Evolutionary conservation across 2,797 vertebrate species (phyloP).

Genomic region (Emys orbicularis): DNA sequence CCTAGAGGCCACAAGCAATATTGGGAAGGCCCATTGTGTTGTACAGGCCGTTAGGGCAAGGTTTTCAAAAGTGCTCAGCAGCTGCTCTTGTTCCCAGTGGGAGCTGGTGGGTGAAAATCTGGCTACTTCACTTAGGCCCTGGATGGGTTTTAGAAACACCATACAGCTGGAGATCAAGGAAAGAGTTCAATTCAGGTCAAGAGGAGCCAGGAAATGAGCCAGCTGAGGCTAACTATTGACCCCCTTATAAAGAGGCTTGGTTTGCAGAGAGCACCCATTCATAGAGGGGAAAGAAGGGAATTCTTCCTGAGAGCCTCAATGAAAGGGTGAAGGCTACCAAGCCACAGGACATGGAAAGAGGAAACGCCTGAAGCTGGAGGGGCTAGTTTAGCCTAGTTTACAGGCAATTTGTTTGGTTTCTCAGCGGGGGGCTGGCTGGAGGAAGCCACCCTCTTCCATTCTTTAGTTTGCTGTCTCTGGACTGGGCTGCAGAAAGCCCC

Average conservation of each 20-base stretch:
- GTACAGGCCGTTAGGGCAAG: not conserved
- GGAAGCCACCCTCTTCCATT: not conserved
- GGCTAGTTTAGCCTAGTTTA: not conserved
- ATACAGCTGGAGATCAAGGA: not conserved
- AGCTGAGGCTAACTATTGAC: not conserved
- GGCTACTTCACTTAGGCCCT: not conserved
- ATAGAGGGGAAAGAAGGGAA: not conserved
- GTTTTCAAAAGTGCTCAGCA: not conserved
- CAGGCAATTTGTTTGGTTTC: not conserved
- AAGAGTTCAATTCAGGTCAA: not conserved
- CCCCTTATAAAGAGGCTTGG: not conserved
- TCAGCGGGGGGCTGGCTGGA: rapidly evolving
- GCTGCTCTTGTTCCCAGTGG: not conserved
- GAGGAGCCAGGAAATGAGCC: not conserved
- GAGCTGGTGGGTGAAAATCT: not conserved
- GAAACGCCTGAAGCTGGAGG: not conserved
- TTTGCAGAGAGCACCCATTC: not conserved
- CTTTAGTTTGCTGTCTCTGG: not conserved
- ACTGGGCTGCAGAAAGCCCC: not conserved
- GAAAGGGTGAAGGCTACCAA: not conserved
- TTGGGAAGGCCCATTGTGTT: not conserved
- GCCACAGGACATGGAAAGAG: not conserved
- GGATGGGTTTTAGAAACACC: not conserved
- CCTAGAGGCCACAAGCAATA: not conserved
- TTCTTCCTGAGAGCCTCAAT: not conserved